Conservation (phyloP, 2,888 invertebrate species). For the Cryptocephalus moraei region DNA sequence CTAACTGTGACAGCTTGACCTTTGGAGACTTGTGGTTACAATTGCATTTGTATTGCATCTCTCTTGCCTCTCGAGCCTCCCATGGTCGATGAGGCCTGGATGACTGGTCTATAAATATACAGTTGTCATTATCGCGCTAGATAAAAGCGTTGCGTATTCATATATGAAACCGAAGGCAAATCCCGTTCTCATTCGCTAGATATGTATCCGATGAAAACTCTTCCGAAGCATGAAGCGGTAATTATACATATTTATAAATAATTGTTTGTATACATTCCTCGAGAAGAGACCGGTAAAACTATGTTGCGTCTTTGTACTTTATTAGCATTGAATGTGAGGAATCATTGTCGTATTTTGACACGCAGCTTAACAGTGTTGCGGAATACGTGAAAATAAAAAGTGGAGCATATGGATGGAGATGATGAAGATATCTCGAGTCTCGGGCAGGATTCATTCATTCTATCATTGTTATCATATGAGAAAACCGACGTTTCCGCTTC, state of each 20-base stretch:
- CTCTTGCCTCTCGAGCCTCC: too few species aligned
- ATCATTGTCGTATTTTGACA: slow-evolving; percentile 25
- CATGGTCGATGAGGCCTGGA: too few species aligned
- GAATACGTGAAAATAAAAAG: slow-evolving; percentile 18
- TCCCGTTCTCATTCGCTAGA: slow-evolving; percentile 11
- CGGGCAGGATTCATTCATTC: slow-evolving; percentile 6
- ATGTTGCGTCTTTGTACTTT: slow-evolving; percentile 17
- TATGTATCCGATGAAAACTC: slow-evolving; percentile 23
- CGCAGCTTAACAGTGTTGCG: slow-evolving; percentile 19
- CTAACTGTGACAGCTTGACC: too few species aligned
- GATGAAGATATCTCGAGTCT: neutral
- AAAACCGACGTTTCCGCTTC: slow-evolving; percentile 19
- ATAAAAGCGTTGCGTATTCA: too few species aligned
- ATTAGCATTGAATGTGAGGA: slow-evolving; percentile 30
- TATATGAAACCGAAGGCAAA: too few species aligned
- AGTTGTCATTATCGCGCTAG: too few species aligned
- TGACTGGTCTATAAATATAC: too few species aligned
- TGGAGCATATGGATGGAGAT: slow-evolving; percentile 17
- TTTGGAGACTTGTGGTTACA: too few species aligned
- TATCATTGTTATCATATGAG: slow-evolving; percentile 18
- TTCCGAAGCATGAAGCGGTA: slow-evolving; percentile 27
- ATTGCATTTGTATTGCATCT: too few species aligned
- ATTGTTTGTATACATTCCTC: slow-evolving; percentile 28
- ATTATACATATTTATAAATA: slow-evolving; percentile 32
- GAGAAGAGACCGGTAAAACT: slow-evolving; percentile 1